Percentiles rank a stretch among this genome's conserved stretches.
Conservation (phyloP, 2,797 vertebrate genomes). For the Notolepis coatsorum region DNA sequence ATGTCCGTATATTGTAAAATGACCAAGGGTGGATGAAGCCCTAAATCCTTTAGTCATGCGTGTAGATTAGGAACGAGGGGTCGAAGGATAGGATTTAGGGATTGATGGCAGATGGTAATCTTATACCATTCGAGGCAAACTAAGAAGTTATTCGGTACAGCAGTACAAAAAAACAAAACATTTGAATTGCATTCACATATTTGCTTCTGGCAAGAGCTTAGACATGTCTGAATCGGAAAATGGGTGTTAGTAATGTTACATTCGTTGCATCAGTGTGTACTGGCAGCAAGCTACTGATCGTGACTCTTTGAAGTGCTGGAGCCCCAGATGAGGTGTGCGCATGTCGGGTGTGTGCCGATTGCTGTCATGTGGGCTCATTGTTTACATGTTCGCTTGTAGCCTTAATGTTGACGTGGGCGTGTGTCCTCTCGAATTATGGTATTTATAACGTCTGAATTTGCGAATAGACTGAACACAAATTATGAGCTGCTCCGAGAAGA, state of each 20-base stretch:
- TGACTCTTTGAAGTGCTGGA: constrained; percentile 64
- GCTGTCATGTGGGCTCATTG: constrained; percentile 79
- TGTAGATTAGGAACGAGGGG: constrained; percentile 28
- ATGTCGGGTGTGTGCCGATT: constrained; percentile 59
- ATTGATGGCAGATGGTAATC: constrained; percentile 66
- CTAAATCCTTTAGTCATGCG: constrained; percentile 18
- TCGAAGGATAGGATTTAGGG: constrained; percentile 61
- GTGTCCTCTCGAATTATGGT: constrained; percentile 11
- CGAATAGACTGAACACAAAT: background rate
- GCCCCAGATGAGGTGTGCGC: constrained; percentile 42
- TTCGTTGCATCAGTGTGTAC: constrained; percentile 27
- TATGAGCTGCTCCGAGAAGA: background rate
- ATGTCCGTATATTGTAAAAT: constrained; percentile 10
- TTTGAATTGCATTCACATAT: too few species aligned
- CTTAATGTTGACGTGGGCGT: constrained; percentile 59
- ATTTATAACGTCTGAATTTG: background rate
- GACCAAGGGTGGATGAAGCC: constrained; percentile 21
- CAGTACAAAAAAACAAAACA: constrained; percentile 34
- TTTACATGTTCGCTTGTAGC: constrained; percentile 71
- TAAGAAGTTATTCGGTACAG: constrained; percentile 30
- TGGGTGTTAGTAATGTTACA: background rate
- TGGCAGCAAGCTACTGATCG: constrained; percentile 41
- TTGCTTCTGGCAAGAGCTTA: constrained; percentile 10
- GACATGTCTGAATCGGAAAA: constrained; percentile 3
- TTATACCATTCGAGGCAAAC: constrained; percentile 46